Base-by-base conservation (phyloP, 2,113 vertebrate species). In the Mus pahari region DNA sequence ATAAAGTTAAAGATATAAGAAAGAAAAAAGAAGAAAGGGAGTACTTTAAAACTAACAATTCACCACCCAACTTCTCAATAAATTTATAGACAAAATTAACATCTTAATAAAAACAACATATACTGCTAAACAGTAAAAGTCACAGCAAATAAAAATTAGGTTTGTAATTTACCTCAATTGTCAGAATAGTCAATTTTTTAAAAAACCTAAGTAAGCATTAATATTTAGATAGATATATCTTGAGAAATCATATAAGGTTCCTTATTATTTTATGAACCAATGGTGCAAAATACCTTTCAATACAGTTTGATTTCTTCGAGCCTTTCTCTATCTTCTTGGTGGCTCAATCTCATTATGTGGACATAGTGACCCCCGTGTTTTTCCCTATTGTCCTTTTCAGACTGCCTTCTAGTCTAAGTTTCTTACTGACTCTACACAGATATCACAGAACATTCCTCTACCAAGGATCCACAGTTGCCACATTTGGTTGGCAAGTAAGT, bases 141-240 rank as follows among this genome's bases (percentile, higher is more conserved):
- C 17, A 62, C 78, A 78, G 62, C 68, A 89, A 60, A n/a, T 0
- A 70, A 55, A 62, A 0, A 74, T 1, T 48, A 28, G 20, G 66
- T 36, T 73, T 89, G 3, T 77, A 73, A 71, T 33, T 92, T 77
- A 48, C 70, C n/a, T 62, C 13, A 78, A 24, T 11, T 75, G 0
- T 50, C 83, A 68, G 3, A 42, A 62, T 19, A 75, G 1, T 39
- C 5, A 84, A 78, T 89, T 22, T 20, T 1, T 90, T 53, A 53
- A 16, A 93, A 93, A 95, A 92, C 82, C 5, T 53, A 84, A 60
- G 58, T 86, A 62, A n/a, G 50, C 89, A 68, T 16, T 90, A 86
- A 42, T 6, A 5, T 2, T 28, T 26, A 3, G 3, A 28, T 26
- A 3, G 3, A 28, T 33, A 77, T 84, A 58, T 1, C 48, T 26